Conservation (phyloP, 1,140 invertebrate species). For the Leptopilina boulardi region DNA sequence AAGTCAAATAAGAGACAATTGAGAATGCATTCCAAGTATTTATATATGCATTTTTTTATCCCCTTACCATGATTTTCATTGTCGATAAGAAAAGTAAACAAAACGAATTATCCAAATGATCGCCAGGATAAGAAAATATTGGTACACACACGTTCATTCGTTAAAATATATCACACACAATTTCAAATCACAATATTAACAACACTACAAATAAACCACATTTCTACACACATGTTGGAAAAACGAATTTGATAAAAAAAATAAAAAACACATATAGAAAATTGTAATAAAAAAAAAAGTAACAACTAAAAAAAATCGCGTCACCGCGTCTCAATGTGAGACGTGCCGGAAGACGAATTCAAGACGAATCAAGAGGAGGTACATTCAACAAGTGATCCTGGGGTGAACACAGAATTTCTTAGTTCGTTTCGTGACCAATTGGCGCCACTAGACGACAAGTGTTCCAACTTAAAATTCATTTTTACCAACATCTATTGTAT, state of each 20-base stretch:
- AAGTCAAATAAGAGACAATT: background rate
- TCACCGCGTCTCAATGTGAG: conserved; percentile 23
- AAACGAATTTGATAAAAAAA: background rate
- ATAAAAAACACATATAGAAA: background rate
- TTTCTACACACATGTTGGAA: background rate
- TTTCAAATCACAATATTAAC: background rate
- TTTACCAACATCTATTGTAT: background rate
- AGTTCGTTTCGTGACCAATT: background rate
- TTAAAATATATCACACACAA: background rate
- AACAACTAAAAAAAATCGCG: conserved; percentile 9
- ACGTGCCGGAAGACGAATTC: conserved; percentile 2
- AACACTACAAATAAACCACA: conserved; percentile 19
- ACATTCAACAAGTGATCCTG: conserved; percentile 31
- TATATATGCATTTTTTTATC: background rate
- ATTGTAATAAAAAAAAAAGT: background rate
- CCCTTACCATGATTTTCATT: conserved; percentile 8
- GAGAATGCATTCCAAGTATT: background rate
- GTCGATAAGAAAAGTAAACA: conserved; percentile 6
- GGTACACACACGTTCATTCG: background rate
- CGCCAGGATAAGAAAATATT: background rate
- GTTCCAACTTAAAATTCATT: background rate
- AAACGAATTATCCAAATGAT: conserved; percentile 1
- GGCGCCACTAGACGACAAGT: conserved; percentile 11
- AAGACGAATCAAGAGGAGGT: background rate
- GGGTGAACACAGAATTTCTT: background rate